Percentiles rank a stretch among this genome's conserved stretches.
Evolutionary conservation across 2,113 vertebrate species (phyloP).

Genomic region (Mormoops blainvillei): DNA sequence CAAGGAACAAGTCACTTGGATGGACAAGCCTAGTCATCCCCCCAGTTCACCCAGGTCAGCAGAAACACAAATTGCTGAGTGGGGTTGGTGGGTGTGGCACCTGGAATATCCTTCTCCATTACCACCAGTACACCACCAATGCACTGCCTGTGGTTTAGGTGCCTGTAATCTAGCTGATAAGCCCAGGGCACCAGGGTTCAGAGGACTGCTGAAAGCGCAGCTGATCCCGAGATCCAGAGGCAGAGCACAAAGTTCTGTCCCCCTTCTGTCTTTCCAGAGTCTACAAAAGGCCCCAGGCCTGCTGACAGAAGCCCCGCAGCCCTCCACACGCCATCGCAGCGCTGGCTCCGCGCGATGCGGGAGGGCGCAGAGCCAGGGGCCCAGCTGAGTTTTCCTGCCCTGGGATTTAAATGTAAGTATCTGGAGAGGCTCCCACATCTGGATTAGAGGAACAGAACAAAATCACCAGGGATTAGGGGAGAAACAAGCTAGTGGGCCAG

Average conservation of each 20-base stretch:
- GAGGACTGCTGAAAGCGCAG: not conserved
- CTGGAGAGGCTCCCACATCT: constrained; percentile 34
- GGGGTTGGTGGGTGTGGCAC: not conserved
- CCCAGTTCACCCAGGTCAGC: not conserved
- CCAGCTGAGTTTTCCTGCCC: not conserved
- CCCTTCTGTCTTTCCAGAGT: not conserved
- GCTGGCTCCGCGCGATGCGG: no score
- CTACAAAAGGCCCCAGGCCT: not conserved
- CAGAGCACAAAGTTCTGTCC: not conserved
- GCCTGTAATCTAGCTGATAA: not conserved
- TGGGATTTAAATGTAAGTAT: not conserved
- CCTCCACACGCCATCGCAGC: not conserved
- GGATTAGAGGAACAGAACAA: not conserved
- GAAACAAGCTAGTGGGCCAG: not conserved
- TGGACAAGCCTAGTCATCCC: not conserved
- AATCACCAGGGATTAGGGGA: not conserved
- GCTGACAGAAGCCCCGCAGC: not conserved
- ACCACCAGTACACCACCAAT: not conserved
- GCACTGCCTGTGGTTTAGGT: fast-evolving
- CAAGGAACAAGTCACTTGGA: not conserved
- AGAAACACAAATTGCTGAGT: not conserved
- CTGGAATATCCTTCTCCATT: not conserved
- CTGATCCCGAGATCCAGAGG: not conserved
- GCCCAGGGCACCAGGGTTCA: not conserved
- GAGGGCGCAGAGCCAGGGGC: not conserved